Percentiles rank a stretch among this genome's conserved stretches.
Evolutionary conservation across 30 jellyfish, hydroid and myxozoan genomes (phyloP).

Genomic region (Hydractinia echinata): DNA sequence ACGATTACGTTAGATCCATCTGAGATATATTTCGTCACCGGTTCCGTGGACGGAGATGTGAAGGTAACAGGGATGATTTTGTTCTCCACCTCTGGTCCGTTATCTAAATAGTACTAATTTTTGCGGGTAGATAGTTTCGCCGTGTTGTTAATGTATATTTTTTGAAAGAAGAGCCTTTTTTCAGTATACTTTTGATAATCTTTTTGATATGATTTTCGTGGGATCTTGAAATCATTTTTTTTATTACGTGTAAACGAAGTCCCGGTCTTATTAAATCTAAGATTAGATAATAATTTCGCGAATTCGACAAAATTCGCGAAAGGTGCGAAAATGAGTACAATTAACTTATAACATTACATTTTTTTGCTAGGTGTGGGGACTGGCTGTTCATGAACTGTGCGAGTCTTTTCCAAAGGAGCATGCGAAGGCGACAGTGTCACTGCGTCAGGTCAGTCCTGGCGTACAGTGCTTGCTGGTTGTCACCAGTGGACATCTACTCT

Average conservation of each 20-base stretch:
- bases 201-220: too few relatives aligned
- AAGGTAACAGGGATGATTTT: slow-evolving; percentile 38
- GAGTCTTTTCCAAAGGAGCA: slow-evolving; percentile 65
- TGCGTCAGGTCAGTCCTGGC: slow-evolving; percentile 92
- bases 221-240: too few relatives aligned
- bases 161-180: too few relatives aligned
- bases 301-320: neutral
- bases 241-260: neutral
- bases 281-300: neutral
- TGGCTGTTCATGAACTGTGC: slow-evolving; percentile 56
- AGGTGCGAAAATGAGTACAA: neutral
- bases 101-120: neutral
- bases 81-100: neutral
- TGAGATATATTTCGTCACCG: slow-evolving; percentile 76
- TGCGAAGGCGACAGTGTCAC: slow-evolving; percentile 57
- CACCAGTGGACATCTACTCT: slow-evolving; percentile 55
- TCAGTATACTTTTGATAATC: too few relatives aligned
- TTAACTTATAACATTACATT: neutral
- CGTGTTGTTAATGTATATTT: neutral
- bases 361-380: slow-evolving; percentile 68
- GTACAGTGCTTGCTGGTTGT: slow-evolving; percentile 64
- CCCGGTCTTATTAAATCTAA: neutral
- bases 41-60: slow-evolving; percentile 82
- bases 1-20: slow-evolving; percentile 68
- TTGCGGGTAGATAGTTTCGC: neutral